Evolutionary conservation across 2,113 vertebrate genomes (phyloP).

Genomic region (Ophthalmolycus amberensis): DNA sequence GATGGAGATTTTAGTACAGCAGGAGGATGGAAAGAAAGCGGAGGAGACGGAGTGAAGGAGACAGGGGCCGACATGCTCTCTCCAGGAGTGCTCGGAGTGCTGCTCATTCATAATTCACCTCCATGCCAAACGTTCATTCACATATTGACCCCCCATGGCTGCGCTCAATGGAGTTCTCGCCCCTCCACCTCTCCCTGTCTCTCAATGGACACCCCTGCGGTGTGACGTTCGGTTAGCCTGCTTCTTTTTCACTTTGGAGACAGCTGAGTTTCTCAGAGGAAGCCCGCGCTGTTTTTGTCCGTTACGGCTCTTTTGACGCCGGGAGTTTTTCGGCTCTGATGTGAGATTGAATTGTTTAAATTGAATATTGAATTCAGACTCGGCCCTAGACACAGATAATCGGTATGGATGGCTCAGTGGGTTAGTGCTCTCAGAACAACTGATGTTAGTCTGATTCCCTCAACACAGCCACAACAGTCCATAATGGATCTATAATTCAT

Average conservation of each 20-base stretch:
- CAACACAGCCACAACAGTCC: constrained; percentile 58
- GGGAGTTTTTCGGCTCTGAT: constrained; percentile 35
- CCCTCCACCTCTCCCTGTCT: constrained; percentile 70
- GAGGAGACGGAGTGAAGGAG: constrained; percentile 58
- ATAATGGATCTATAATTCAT: constrained; percentile 76
- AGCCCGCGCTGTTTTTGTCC: constrained; percentile 8
- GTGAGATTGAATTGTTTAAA: constrained; percentile 71
- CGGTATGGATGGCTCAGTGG: constrained; percentile 74
- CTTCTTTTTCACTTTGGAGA: constrained; percentile 57
- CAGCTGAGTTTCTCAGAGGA: constrained; percentile 26
- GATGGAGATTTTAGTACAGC: constrained; percentile 57
- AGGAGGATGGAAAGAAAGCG: constrained; percentile 27
- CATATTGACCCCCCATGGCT: constrained; percentile 81
- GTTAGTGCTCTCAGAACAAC: constrained; percentile 65
- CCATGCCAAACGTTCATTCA: constrained; percentile 81
- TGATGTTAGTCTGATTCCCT: constrained; percentile 71
- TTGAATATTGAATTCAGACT: constrained; percentile 77
- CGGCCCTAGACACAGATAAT: constrained; percentile 74
- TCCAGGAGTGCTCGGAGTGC: constrained; percentile 76
- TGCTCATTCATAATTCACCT: constrained; percentile 84
- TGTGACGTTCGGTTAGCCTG: constrained; percentile 50
- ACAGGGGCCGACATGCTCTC: constrained; percentile 64
- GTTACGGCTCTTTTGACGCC: constrained; percentile 30
- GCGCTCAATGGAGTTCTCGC: constrained; percentile 77
- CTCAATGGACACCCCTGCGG: constrained; percentile 75